These are phyloP conservation scores for Vombatus ursinus DNA, from an alignment of 2,113 vertebrate species.

Conservation along the genomic window DNA sequence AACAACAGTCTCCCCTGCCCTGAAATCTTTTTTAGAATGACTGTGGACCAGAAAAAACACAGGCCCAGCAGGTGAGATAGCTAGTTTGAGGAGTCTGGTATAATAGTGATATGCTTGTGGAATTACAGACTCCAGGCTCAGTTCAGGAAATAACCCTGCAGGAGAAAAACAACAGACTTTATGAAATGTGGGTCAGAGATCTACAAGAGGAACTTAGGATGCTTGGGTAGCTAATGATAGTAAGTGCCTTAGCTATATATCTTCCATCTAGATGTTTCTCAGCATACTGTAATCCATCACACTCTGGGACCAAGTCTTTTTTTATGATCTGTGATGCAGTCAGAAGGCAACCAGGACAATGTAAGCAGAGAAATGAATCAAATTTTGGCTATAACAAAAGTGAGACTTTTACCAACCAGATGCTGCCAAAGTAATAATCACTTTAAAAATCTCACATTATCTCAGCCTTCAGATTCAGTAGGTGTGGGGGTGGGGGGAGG, in stretches of 20 bases:
- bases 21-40: slow-evolving; percentile 51
- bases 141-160: slow-evolving; percentile 63
- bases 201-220: slow-evolving; percentile 45
- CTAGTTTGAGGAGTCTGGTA: slow-evolving; percentile 46
- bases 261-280: slow-evolving; percentile 57
- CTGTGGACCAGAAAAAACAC: slow-evolving; percentile 43
- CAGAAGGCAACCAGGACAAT: slow-evolving; percentile 72
- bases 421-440: slow-evolving; percentile 77
- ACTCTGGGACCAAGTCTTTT: slow-evolving; percentile 58
- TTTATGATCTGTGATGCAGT: slow-evolving; percentile 61
- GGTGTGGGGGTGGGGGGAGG: background rate
- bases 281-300: slow-evolving; percentile 51
- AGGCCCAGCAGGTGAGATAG: slow-evolving; percentile 65
- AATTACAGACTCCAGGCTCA: slow-evolving; percentile 43
- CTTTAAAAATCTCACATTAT: slow-evolving; percentile 68
- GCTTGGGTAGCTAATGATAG: slow-evolving; percentile 66
- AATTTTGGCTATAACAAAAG: slow-evolving; percentile 62
- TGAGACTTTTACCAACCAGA: slow-evolving; percentile 57
- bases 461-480: slow-evolving; percentile 45
- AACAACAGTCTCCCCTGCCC: slow-evolving; percentile 55
- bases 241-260: slow-evolving; percentile 41
- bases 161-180: slow-evolving; percentile 69
- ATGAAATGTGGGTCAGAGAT: slow-evolving; percentile 69
- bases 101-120: slow-evolving; percentile 52
- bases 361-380: slow-evolving; percentile 37